Evolutionary conservation across 2,797 vertebrate species (phyloP).

Genomic region (Manis crassicaudata): DNA sequence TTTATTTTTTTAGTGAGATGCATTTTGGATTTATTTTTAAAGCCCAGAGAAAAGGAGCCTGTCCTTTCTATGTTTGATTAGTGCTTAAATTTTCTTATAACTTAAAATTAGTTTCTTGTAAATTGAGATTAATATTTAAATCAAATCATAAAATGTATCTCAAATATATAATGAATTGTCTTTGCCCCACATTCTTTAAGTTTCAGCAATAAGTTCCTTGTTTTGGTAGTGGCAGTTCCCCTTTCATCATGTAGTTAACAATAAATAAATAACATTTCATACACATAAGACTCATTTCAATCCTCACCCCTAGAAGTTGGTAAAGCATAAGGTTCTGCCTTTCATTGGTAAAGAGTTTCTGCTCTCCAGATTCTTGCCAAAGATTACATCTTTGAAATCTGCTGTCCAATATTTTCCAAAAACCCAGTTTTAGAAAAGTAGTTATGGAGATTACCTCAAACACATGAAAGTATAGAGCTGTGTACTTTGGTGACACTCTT

Average conservation of each 20-base stretch:
- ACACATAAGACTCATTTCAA: neutral
- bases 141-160: slow-evolving; percentile 34
- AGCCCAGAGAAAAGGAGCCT: slow-evolving; percentile 6
- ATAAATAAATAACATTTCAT: slow-evolving; percentile 27
- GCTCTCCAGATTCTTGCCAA: neutral
- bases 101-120: slow-evolving; percentile 42
- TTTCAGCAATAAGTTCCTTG: slow-evolving; percentile 29
- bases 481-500: neutral
- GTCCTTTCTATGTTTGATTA: neutral
- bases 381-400: slow-evolving; percentile 45
- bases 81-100: neutral
- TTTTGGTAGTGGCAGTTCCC: neutral
- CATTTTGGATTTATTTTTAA: slow-evolving; percentile 36
- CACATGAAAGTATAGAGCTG: neutral
- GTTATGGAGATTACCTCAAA: slow-evolving; percentile 20
- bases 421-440: slow-evolving; percentile 11
- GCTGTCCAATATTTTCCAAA: neutral
- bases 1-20: neutral
- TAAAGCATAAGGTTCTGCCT: neutral
- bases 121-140: slow-evolving; percentile 45
- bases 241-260: neutral
- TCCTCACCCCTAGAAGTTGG: neutral
- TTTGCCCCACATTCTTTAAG: neutral
- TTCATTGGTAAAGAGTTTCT: slow-evolving; percentile 11
- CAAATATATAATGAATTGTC: neutral